phyloP scores from a whole-genome alignment of 2,797 vertebrate genomes.

The Tympanoctomys barrerae region DNA sequence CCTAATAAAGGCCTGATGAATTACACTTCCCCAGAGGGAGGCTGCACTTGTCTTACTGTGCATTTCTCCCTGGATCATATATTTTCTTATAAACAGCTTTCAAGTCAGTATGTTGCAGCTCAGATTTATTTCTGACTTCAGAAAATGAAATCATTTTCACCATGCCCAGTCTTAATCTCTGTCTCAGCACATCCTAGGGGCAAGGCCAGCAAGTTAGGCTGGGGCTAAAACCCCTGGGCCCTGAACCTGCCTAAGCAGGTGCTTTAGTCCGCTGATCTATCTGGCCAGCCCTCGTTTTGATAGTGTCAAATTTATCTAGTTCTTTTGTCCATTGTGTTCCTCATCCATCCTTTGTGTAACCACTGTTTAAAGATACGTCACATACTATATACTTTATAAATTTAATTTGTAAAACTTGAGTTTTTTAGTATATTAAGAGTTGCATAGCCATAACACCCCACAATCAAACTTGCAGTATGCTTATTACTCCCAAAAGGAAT shows the following conservation, averaged over 20 bases:
- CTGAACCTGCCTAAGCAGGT: too few relatives aligned
- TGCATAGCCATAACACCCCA: not conserved
- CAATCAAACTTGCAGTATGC: not conserved
- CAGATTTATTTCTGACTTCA: conserved; percentile 32
- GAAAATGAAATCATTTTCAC: not conserved
- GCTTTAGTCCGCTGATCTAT: too few relatives aligned
- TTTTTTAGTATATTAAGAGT: not conserved
- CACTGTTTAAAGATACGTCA: not conserved
- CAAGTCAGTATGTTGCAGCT: not conserved
- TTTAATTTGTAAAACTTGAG: not conserved
- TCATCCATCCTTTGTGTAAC: not conserved
- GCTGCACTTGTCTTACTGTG: not conserved
- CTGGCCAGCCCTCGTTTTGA: too few relatives aligned
- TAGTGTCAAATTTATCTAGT: too few relatives aligned
- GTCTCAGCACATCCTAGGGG: too few relatives aligned
- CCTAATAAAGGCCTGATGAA: not conserved
- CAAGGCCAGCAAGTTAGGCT: too few relatives aligned
- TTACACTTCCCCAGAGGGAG: not conserved
- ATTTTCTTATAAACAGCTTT: not conserved
- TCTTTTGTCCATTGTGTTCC: too few relatives aligned
- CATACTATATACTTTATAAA: not conserved
- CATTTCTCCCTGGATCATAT: not conserved
- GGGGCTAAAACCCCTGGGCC: too few relatives aligned
- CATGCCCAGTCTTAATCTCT: too few relatives aligned
- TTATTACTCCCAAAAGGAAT: not conserved